These are phyloP conservation scores for Sisyra nigra DNA, from an alignment of 2,888 invertebrate species.

Conservation along the genomic window DNA sequence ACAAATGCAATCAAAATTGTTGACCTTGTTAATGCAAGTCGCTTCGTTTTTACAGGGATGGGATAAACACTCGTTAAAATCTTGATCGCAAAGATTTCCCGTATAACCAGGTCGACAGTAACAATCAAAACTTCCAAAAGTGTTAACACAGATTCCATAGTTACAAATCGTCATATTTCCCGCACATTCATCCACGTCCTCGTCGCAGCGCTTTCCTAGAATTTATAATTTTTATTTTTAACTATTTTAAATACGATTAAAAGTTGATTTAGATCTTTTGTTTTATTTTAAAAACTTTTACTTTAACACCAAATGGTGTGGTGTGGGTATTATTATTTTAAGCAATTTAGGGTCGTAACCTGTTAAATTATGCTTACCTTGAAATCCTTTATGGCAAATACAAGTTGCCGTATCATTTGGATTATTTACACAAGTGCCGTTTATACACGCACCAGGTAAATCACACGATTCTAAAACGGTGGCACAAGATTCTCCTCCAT, in stretches of 20 bases:
- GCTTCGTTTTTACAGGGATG: slow-evolving; percentile 72
- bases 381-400: slow-evolving; percentile 49
- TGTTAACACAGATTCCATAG: slow-evolving; percentile 70
- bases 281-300: too few relatives aligned
- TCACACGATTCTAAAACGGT: slow-evolving; percentile 39
- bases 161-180: slow-evolving; percentile 42
- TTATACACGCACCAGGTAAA: slow-evolving; percentile 49
- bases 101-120: slow-evolving; percentile 80
- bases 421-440: slow-evolving; percentile 52
- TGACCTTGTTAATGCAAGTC: slow-evolving; percentile 66
- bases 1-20: slow-evolving; percentile 72
- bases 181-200: slow-evolving; percentile 63
- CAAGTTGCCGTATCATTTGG: slow-evolving; percentile 48
- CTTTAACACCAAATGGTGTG: neutral
- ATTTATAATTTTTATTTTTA: neutral
- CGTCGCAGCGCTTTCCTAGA: slow-evolving; percentile 30
- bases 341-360: neutral
- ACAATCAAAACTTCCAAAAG: slow-evolving; percentile 62
- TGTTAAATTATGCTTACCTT: slow-evolving; percentile 31
- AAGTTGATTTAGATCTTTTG: too few relatives aligned
- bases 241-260: neutral
- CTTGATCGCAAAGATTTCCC: slow-evolving; percentile 66
- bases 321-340: too few relatives aligned
- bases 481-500: slow-evolving; percentile 40
- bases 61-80: slow-evolving; percentile 78